These are phyloP conservation scores for Gorsachius magnificus DNA, from an alignment of 2,797 vertebrate species.

Conservation along the genomic window DNA sequence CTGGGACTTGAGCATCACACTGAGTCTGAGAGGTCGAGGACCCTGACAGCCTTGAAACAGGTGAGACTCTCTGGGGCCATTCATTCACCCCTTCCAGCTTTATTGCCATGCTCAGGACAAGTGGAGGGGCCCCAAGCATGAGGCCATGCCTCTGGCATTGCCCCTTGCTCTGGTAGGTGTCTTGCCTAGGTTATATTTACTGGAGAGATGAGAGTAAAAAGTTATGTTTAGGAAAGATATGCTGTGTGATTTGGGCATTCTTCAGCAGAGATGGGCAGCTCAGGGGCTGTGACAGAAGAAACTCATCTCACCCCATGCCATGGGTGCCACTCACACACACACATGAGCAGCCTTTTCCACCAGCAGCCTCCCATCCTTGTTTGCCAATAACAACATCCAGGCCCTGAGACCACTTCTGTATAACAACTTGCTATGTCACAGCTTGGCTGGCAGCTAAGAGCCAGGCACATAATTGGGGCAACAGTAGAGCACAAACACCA, in stretches of 20 bases:
- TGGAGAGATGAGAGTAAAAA: neutral
- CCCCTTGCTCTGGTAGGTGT: neutral
- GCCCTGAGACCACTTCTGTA: neutral
- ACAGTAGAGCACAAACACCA: conserved; percentile 24
- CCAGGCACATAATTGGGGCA: conserved; percentile 11
- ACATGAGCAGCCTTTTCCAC: neutral
- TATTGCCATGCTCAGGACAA: neutral
- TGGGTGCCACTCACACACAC: neutral
- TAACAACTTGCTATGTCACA: conserved; percentile 15
- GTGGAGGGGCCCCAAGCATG: neutral
- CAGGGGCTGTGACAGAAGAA: neutral
- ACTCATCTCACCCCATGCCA: neutral
- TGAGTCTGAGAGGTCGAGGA: neutral
- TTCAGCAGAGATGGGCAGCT: neutral
- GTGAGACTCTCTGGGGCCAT: neutral
- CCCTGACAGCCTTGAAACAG: neutral
- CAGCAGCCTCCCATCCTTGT: neutral
- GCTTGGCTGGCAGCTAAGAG: conserved; percentile 34
- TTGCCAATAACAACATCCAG: neutral
- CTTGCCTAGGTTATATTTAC: neutral
- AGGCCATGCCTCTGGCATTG: neutral
- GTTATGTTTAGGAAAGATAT: neutral
- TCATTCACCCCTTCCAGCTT: neutral
- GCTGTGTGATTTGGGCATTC: neutral
- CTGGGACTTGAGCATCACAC: neutral